These are phyloP conservation scores for Planococcus citri DNA, from an alignment of 1,140 invertebrate genomes.

Conservation along the genomic window DNA sequence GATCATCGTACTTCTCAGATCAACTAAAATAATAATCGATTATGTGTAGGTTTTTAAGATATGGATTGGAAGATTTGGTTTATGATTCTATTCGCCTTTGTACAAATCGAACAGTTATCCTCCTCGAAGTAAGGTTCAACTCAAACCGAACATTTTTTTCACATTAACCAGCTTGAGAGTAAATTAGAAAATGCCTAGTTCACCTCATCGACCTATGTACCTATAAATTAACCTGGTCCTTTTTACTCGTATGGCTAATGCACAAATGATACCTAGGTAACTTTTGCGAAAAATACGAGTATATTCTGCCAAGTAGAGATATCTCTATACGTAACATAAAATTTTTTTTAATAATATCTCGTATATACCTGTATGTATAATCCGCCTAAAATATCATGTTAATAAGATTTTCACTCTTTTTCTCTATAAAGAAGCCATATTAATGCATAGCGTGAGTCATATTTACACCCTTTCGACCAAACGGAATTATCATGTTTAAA, in stretches of 20 bases:
- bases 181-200: too few relatives aligned
- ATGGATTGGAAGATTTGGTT: constrained; percentile 2
- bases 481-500: background rate
- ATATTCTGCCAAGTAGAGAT: too few relatives aligned
- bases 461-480: background rate
- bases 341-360: too few relatives aligned
- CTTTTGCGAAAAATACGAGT: too few relatives aligned
- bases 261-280: too few relatives aligned
- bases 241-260: too few relatives aligned
- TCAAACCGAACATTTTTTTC: too few relatives aligned
- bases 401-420: background rate
- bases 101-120: background rate
- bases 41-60: background rate
- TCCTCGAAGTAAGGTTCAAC: background rate
- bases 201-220: too few relatives aligned
- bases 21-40: background rate
- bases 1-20: background rate
- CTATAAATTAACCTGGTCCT: too few relatives aligned
- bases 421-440: background rate
- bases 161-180: too few relatives aligned
- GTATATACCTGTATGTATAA: background rate
- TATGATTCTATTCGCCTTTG: background rate
- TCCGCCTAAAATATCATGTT: constrained; percentile 1
- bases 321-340: too few relatives aligned
- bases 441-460: background rate